Evolutionary conservation across 2,888 invertebrate species (phyloP), one percentile per base, ranked within the genome.

Genomic region (Cryptocheilus praepositus): DNA sequence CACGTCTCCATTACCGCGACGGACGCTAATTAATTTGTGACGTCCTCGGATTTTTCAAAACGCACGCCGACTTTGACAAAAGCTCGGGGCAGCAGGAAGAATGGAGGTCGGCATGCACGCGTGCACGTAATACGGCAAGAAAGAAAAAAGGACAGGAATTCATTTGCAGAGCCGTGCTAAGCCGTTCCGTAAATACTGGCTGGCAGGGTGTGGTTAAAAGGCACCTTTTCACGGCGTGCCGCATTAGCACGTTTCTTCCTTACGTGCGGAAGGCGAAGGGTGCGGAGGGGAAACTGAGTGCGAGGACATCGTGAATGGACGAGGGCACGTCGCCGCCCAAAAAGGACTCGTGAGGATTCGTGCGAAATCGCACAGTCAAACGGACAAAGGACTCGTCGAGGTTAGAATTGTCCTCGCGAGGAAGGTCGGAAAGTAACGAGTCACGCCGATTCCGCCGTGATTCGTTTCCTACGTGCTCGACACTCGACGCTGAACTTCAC

Each of bases 11-110:
- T 76, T 67, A 69, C 67, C 60, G 61, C 49, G 63, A 55, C 25
- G 53, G 22, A 64, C 53, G 67, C 67, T 75, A 76, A 75, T 75
- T 76, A 75, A 76, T 75, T 72, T 59, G 53, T 63, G 18, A 56
- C 16, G 69, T 61, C 61, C 45, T 61, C 59, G 56, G 43, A 51
- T 51, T 5, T 22, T 22, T 72, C 67, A 75, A 75, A 75, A 73
- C 51, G 45, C 21, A 36, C 18, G 67, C 72, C 75, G 69, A 54
- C 76, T 44, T 49, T 64, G 45, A 18, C 61, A 16, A 54, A 46
- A 25, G 15, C 43, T 15, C 44, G 43, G 18, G 45, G 46, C 53
- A 52, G 61, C 61, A 75, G 11, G 45, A 54, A 43, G 55, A 46
- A 22, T 57, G 28, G 57, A 16, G 36, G 36, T 1, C 1, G 8